Conservation (phyloP, 2,888 invertebrate genomes). For the Heliconius erato region DNA sequence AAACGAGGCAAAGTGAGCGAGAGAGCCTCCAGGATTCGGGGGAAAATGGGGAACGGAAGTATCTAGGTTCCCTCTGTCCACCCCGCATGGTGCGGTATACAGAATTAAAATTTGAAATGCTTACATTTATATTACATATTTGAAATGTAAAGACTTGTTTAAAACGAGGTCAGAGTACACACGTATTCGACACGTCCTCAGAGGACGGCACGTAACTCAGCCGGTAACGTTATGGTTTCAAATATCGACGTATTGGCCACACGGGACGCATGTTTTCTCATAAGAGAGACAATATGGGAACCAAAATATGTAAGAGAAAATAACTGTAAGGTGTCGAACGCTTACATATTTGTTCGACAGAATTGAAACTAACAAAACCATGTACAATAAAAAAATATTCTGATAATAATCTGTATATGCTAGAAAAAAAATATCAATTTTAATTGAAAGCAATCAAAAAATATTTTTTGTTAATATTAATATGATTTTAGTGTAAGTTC, state of each 20-base stretch:
- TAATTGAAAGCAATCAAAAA: too few species aligned
- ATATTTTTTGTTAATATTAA: too few species aligned
- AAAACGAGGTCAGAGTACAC: conserved; percentile 36
- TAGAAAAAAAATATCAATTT: not conserved
- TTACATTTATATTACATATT: not conserved
- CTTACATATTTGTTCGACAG: not conserved
- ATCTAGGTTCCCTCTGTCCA: too few species aligned
- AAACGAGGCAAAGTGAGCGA: too few species aligned
- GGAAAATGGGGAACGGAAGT: too few species aligned
- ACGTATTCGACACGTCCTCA: conserved; percentile 34
- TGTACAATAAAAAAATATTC: not conserved
- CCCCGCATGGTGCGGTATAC: too few species aligned
- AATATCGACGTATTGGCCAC: conserved; percentile 37
- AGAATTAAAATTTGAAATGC: not conserved
- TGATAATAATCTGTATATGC: too few species aligned
- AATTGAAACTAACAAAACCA: not conserved
- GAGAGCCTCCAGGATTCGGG: too few species aligned
- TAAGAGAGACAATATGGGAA: conserved; percentile 4
- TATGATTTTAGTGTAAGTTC: too few species aligned
- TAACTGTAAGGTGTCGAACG: not conserved
- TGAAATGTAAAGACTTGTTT: conserved; percentile 21
- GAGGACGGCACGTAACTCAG: conserved; percentile 23
- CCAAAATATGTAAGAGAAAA: not conserved
- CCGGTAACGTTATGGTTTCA: conserved; percentile 33
- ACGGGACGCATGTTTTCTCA: conserved; percentile 22